Percentiles rank a stretch among this genome's conserved stretches.
Conservation (phyloP, 2,888 invertebrate genomes). For the Spodoptera picta region DNA sequence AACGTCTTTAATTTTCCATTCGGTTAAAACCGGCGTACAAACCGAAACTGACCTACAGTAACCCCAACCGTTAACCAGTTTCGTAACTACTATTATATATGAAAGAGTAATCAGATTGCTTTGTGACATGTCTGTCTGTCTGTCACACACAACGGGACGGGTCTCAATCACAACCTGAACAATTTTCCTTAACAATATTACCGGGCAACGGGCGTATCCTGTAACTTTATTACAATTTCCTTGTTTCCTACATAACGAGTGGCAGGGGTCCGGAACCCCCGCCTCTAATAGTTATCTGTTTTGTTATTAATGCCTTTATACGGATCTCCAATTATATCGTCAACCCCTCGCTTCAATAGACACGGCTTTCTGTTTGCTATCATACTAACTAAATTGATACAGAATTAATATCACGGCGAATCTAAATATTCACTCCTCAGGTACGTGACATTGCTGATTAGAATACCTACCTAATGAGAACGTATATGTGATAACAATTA, state of each 20-base stretch:
- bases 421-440: slow-evolving; percentile 39
- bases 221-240: slow-evolving; percentile 81
- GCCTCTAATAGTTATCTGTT: slow-evolving; percentile 80
- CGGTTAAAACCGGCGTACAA: neutral
- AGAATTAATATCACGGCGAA: slow-evolving; percentile 40
- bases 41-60: slow-evolving; percentile 18
- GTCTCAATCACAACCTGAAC: slow-evolving; percentile 68
- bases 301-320: slow-evolving; percentile 84
- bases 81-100: slow-evolving; percentile 34
- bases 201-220: slow-evolving; percentile 70
- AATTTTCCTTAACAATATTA: slow-evolving; percentile 78
- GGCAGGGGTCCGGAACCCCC: slow-evolving; percentile 69
- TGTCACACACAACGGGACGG: slow-evolving; percentile 48
- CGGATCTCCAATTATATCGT: slow-evolving; percentile 81
- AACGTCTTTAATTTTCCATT: slow-evolving; percentile 4
- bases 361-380: slow-evolving; percentile 62
- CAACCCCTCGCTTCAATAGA: slow-evolving; percentile 66
- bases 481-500: slow-evolving; percentile 46
- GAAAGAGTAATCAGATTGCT: slow-evolving; percentile 56
- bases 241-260: slow-evolving; percentile 78
- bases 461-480: slow-evolving; percentile 4
- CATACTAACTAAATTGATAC: slow-evolving; percentile 62
- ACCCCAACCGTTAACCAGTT: slow-evolving; percentile 11
- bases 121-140: slow-evolving; percentile 53
- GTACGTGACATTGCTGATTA: slow-evolving; percentile 18